A percentile compares a stretch with the other conserved stretches of the same genome.
Evolutionary conservation across 1,140 invertebrate genomes (phyloP).

Genomic region (Aphelinus certus): DNA sequence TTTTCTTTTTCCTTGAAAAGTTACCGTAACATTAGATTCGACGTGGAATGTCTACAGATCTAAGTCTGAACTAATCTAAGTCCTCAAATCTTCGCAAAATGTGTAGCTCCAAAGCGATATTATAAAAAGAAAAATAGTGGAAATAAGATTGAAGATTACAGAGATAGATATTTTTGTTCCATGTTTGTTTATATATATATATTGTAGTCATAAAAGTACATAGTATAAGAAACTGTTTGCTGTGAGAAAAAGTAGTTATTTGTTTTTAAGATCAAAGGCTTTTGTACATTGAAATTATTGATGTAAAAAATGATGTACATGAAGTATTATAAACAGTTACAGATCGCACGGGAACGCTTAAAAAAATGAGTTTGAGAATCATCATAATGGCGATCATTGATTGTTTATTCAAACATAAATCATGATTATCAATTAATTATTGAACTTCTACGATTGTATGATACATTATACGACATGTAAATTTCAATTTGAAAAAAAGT

Average conservation of each 20-base stretch:
- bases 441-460: constrained; percentile 14
- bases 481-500: constrained; percentile 25
- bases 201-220: background rate
- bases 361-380: background rate
- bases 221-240: constrained; percentile 28
- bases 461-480: constrained; percentile 18
- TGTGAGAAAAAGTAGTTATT: constrained; percentile 35
- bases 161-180: constrained; percentile 29
- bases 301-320: constrained; percentile 30
- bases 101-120: background rate
- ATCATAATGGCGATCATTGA: background rate
- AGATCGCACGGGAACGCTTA: background rate
- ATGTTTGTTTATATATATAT: constrained; percentile 28
- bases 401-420: background rate
- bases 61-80: no score
- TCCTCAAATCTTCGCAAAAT: background rate
- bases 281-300: constrained; percentile 22
- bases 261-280: constrained; percentile 28
- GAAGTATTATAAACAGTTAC: constrained; percentile 9
- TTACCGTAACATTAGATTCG: no score
- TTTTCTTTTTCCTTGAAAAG: no score
- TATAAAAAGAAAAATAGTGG: background rate
- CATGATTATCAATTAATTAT: constrained; percentile 2
- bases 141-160: background rate
- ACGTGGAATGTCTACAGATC: no score